Percentiles rank a stretch among this genome's conserved stretches.
Evolutionary conservation across 2,888 invertebrate species (phyloP).

Genomic region (Pyrochroa serraticornis): DNA sequence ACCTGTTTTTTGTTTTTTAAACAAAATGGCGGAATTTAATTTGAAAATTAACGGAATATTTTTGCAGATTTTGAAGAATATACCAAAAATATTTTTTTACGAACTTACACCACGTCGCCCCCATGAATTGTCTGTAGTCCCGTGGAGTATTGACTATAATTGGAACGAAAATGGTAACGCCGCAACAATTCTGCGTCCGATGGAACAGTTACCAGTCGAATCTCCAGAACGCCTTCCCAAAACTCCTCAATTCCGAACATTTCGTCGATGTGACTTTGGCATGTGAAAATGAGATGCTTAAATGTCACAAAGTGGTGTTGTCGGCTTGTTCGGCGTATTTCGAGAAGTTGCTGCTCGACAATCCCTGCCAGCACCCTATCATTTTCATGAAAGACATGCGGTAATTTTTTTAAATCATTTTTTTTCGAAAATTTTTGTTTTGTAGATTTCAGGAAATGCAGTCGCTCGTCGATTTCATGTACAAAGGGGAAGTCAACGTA

Average conservation of each 20-base stretch:
- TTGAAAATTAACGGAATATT: slow-evolving; percentile 21
- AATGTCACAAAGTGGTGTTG: slow-evolving; percentile 86
- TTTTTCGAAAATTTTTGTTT: slow-evolving; percentile 9
- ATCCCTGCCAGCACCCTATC: slow-evolving; percentile 86
- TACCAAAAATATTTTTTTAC: slow-evolving; percentile 21
- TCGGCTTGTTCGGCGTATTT: slow-evolving; percentile 87
- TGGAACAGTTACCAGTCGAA: slow-evolving; percentile 86
- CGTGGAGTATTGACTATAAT: background rate
- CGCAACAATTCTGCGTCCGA: slow-evolving; percentile 75
- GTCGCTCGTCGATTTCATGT: slow-evolving; percentile 88
- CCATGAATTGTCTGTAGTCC: slow-evolving; percentile 18
- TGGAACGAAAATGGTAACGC: slow-evolving; percentile 38
- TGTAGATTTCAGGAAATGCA: slow-evolving; percentile 80
- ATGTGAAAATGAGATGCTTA: slow-evolving; percentile 83
- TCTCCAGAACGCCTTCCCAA: slow-evolving; percentile 78
- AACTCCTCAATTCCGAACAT: slow-evolving; percentile 75
- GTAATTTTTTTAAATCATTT: slow-evolving; percentile 49
- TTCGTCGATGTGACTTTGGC: slow-evolving; percentile 90
- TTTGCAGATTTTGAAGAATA: slow-evolving; percentile 28
- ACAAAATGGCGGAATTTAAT: slow-evolving; percentile 23
- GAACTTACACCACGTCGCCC: slow-evolving; percentile 24
- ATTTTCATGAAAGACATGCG: slow-evolving; percentile 84
- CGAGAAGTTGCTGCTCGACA: slow-evolving; percentile 78
- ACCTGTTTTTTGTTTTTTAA: slow-evolving; percentile 10
- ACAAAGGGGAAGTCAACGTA: slow-evolving; percentile 87